Conservation (phyloP, 2,888 invertebrate genomes). For the Plebejus argus region DNA sequence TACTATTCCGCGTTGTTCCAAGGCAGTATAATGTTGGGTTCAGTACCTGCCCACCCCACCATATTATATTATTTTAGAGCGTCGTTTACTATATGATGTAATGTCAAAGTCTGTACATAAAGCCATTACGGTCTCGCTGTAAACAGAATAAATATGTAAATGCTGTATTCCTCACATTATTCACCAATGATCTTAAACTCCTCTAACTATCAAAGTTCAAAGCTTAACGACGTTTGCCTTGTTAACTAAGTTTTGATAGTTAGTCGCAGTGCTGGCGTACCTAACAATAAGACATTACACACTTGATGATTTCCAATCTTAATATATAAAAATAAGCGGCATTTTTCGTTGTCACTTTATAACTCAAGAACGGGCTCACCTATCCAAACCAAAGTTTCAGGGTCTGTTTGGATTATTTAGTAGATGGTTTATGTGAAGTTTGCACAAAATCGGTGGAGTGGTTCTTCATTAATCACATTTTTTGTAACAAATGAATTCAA, state of each 20-base stretch:
- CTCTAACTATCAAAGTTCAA: slow-evolving; percentile 48
- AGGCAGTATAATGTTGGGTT: neutral
- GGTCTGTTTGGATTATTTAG: too few species aligned
- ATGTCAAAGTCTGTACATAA: neutral
- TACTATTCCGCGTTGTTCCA: neutral
- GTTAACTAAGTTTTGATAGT: slow-evolving; percentile 61
- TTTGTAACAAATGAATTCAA: too few species aligned
- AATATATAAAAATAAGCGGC: too few species aligned
- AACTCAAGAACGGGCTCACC: too few species aligned
- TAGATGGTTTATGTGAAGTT: too few species aligned
- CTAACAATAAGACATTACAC: slow-evolving; percentile 24
- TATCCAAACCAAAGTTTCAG: too few species aligned
- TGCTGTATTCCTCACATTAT: slow-evolving; percentile 29
- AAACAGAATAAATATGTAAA: slow-evolving; percentile 15
- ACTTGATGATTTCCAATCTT: slow-evolving; percentile 17
- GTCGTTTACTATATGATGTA: neutral
- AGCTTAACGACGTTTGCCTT: slow-evolving; percentile 61
- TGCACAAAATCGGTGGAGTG: too few species aligned
- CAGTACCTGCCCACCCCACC: neutral
- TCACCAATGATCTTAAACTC: slow-evolving; percentile 36
- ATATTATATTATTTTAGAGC: too few species aligned
- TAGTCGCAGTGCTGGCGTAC: slow-evolving; percentile 41
- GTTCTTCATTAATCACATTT: too few species aligned
- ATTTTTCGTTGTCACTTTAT: too few species aligned
- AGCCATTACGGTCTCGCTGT: neutral